These are phyloP conservation scores for Tachysurus vachellii DNA, from an alignment of 2,113 vertebrate species.

Conservation along the genomic window DNA sequence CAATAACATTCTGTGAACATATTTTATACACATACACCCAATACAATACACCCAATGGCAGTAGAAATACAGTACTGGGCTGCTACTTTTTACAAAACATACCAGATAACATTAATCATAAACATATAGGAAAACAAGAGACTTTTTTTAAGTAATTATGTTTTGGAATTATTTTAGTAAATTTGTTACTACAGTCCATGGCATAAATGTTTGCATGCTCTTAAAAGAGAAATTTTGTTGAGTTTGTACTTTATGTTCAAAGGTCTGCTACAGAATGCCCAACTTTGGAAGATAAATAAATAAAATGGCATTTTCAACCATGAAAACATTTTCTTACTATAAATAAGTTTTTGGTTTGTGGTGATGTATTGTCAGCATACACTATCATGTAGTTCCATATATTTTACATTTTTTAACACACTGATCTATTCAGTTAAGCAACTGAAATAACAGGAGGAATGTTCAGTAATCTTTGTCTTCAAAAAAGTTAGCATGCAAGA, in stretches of 20 bases:
- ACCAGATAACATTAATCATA: slow-evolving; percentile 45
- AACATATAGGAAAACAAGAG: slow-evolving; percentile 53
- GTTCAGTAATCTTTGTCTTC: slow-evolving; percentile 19
- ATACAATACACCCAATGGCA: slow-evolving; percentile 40
- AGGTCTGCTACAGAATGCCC: slow-evolving; percentile 39
- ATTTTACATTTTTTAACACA: slow-evolving; percentile 16
- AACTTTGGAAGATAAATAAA: slow-evolving; percentile 52
- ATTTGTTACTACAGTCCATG: slow-evolving; percentile 50
- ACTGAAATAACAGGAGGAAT: slow-evolving; percentile 1
- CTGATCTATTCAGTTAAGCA: slow-evolving; percentile 3
- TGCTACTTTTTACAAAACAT: slow-evolving; percentile 50
- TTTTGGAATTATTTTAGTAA: slow-evolving; percentile 55
- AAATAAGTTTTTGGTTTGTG: slow-evolving; percentile 4
- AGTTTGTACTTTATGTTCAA: slow-evolving; percentile 27
- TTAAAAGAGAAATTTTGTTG: slow-evolving; percentile 24
- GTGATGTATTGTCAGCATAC: slow-evolving; percentile 15
- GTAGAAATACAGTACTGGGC: slow-evolving; percentile 42
- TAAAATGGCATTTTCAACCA: slow-evolving; percentile 16
- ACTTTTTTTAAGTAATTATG: slow-evolving; percentile 48
- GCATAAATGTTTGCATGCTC: slow-evolving; percentile 39
- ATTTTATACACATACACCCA: slow-evolving; percentile 8
- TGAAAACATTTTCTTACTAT: not conserved
- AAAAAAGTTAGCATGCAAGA: slow-evolving; percentile 34
- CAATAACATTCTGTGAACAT: slow-evolving; percentile 63
- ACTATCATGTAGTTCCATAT: slow-evolving; percentile 13